Percentiles rank a stretch among this genome's conserved stretches.
Conservation (phyloP, 2,888 invertebrate genomes). For the Ecliptopera silaceata region DNA sequence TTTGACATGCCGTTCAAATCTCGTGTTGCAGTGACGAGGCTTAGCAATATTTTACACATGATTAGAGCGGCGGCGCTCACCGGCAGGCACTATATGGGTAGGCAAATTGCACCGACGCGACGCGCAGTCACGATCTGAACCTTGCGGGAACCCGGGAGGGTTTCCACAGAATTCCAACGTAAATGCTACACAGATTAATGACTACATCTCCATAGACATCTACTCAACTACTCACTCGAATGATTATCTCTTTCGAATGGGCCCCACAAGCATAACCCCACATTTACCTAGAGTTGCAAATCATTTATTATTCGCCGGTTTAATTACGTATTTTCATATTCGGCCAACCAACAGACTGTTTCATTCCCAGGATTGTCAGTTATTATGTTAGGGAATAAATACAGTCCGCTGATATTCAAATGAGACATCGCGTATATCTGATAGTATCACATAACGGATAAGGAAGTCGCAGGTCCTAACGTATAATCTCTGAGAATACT, state of each 20-base stretch:
- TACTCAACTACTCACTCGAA: slow-evolving; percentile 35
- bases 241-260: slow-evolving; percentile 24
- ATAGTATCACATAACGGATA: slow-evolving; percentile 74
- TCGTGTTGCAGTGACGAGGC: slow-evolving; percentile 70
- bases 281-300: slow-evolving; percentile 13
- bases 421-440: slow-evolving; percentile 60
- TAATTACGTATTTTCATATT: slow-evolving; percentile 35
- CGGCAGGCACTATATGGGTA: slow-evolving; percentile 78
- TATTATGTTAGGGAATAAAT: slow-evolving; percentile 56
- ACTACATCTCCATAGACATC: slow-evolving; percentile 58
- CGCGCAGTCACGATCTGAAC: slow-evolving; percentile 81
- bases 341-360: slow-evolving; percentile 37
- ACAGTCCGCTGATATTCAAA: slow-evolving; percentile 71
- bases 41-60: slow-evolving; percentile 81
- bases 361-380: slow-evolving; percentile 56
- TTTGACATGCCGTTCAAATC: slow-evolving; percentile 72
- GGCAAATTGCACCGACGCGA: slow-evolving; percentile 81
- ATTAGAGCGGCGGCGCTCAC: slow-evolving; percentile 66
- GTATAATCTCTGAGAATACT: slow-evolving; percentile 38
- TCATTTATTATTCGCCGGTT: slow-evolving; percentile 21
- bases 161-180: slow-evolving; percentile 79
- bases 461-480: slow-evolving; percentile 68
- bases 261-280: slow-evolving; percentile 8
- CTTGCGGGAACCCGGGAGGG: slow-evolving; percentile 77
- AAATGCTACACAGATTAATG: slow-evolving; percentile 78